Evolutionary conservation across 2,113 vertebrate genomes (phyloP), one percentile per base, ranked within the genome.

Genomic region (Eudyptes chrysolophus): DNA sequence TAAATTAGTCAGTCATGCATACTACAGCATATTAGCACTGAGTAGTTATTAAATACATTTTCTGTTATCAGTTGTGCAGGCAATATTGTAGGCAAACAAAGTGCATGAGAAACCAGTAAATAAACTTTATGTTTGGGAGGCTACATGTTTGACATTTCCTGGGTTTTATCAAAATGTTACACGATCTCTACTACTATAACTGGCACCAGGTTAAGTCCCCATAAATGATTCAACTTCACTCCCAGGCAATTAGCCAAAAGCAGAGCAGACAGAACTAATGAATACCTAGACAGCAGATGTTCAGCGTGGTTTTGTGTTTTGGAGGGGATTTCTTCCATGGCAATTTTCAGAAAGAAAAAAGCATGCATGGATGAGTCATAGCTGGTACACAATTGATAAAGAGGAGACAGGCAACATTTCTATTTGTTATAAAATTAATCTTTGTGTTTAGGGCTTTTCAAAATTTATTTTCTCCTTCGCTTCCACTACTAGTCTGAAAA

Each of bases 1-100:
- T 98, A 98, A 98, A 98, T 98, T 98, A 98, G 97, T 95, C 98
- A 98, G 97, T 90, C 98, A 98, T 98, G 98, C 98, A 98, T 98
- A 98, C 98, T 96, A 96, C 71, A 97, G 97, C 97, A 97, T 98
- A 98, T 98, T 98, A 98, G 98, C 97, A 97, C 97, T 97, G 97
- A 96, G 98, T 97, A 97, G 97, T 98, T 98, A 98, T 98, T 98
- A 98, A 98, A 97, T 97, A 98, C 96, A 97, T 97, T 98, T 98
- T 97, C 97, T 98, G 95, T 98, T 98, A 98, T 98, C 98, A 96
- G 96, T 97, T 97, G 96, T 85, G 87, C 95, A 97, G 98, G 97
- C 94, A 97, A 90, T 95, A 98, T 96, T 96, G 88, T 97, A 96
- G 34, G 91, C 96, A 98, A 99, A 98, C 98, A 98, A 96, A 98